Evolutionary conservation across 2,888 invertebrate genomes (phyloP), one percentile per base, ranked within the genome.

Genomic region (Sarcophaga subvicina): DNA sequence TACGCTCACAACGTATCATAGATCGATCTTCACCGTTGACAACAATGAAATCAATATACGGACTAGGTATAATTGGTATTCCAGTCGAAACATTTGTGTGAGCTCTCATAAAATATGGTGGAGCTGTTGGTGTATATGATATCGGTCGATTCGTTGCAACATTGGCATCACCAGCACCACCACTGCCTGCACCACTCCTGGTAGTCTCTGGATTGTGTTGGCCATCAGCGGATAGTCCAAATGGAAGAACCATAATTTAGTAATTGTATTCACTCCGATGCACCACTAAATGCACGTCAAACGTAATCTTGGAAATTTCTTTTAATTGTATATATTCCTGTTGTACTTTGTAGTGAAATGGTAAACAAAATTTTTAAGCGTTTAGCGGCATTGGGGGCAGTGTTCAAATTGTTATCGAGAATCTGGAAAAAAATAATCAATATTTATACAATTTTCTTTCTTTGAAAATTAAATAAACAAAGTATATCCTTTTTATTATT

Each of bases 1-100:
- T 93, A 2, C 93, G 90, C 84, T 93, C 92, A 76, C 93, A 93
- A 8, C 93, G 91, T 59, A 93, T 93, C 92, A 93, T 92, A 70
- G 92, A 92, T 14, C 92, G 92, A 89, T 93, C 93, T n/a, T 93
- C 92, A 54, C 93, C 93, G 80, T 93, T 93, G 11, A 93, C 93
- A 67, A 93, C 92, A 54, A 93, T 93, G 76, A 93, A 93, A 82
- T 93, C 93, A 81, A 93, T 92, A 87, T 93, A 93, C 12, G 92
- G 92, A 89, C 92, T 92, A 71, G 91, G 90, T 75, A 92, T 93
- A 83, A 92, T 91, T 70, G 92, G 92, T 76, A 92, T 91, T 12
- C 91, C 92, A 0, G 91, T 90, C 62, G 91, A 91, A 4, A 92
- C 91, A 77, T 90, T 92, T 37, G 91, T 90, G 84, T 91, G 91